Percentiles rank a stretch among this genome's conserved stretches.
Conservation (phyloP, 2,113 vertebrate species). For the Pleuronectes platessa region DNA sequence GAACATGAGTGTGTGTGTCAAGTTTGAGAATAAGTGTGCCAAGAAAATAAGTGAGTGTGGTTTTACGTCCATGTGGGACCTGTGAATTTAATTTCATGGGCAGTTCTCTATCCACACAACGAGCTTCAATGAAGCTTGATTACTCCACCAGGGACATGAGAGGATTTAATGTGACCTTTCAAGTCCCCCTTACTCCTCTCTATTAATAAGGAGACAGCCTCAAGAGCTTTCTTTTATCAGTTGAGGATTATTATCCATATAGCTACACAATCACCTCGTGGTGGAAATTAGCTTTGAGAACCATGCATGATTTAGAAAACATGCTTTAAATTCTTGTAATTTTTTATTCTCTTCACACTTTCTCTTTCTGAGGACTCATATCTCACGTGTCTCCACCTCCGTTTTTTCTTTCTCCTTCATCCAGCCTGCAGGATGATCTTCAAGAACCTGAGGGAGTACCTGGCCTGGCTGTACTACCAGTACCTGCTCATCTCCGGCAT, state of each 20-base stretch:
- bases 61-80: conserved; percentile 5
- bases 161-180: not conserved
- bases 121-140: not conserved
- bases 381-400: not conserved
- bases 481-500: conserved; percentile 97
- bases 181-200: not conserved
- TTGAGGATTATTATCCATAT: conserved; percentile 5
- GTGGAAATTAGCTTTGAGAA: too few relatives aligned
- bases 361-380: not conserved
- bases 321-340: too few relatives aligned
- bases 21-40: not conserved
- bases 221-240: not conserved
- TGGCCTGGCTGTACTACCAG: conserved; percentile 96
- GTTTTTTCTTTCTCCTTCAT: not conserved
- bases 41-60: not conserved
- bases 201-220: not conserved
- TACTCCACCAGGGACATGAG: too few relatives aligned
- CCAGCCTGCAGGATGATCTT: conserved; percentile 84
- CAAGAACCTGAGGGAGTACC: conserved; percentile 88
- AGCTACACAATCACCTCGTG: not conserved
- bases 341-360: not conserved
- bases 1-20: not conserved
- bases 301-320: too few relatives aligned
- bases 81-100: conserved; percentile 21
- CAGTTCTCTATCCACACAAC: conserved; percentile 9